Evolutionary conservation across 2,797 vertebrate genomes (phyloP).

Genomic region (Sciaenops ocellatus): DNA sequence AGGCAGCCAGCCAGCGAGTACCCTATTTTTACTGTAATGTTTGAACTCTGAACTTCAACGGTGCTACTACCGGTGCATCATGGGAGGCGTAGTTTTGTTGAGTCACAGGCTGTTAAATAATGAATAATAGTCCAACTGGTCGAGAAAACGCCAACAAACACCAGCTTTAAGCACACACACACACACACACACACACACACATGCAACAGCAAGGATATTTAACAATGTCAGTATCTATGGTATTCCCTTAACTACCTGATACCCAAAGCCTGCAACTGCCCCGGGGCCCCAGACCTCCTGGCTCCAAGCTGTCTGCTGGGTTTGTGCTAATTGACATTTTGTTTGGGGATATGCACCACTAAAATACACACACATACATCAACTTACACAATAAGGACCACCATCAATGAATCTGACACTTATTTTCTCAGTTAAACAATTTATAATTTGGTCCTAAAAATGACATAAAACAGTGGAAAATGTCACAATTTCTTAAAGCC

Average conservation of each 20-base stretch:
- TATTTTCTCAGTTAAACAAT: background rate
- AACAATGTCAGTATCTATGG: background rate
- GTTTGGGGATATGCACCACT: background rate
- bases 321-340: background rate
- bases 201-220: too few species aligned
- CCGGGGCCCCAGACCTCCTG: background rate
- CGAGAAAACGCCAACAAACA: background rate
- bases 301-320: too few species aligned
- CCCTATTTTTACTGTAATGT: slow-evolving; percentile 78
- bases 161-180: background rate
- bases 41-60: slow-evolving; percentile 80
- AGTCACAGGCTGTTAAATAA: background rate
- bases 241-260: background rate
- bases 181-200: too few species aligned
- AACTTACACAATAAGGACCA: background rate
- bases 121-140: background rate
- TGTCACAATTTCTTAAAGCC: background rate
- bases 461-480: background rate
- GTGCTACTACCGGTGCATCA: slow-evolving; percentile 55
- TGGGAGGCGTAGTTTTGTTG: slow-evolving; percentile 73
- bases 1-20: slow-evolving; percentile 58
- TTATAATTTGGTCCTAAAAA: background rate
- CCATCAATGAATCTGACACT: too few species aligned
- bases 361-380: background rate
- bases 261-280: background rate